Evolutionary conservation across 2,888 invertebrate species (phyloP), one percentile per base, ranked within the genome.

Genomic region (Stomorhina lunata): DNA sequence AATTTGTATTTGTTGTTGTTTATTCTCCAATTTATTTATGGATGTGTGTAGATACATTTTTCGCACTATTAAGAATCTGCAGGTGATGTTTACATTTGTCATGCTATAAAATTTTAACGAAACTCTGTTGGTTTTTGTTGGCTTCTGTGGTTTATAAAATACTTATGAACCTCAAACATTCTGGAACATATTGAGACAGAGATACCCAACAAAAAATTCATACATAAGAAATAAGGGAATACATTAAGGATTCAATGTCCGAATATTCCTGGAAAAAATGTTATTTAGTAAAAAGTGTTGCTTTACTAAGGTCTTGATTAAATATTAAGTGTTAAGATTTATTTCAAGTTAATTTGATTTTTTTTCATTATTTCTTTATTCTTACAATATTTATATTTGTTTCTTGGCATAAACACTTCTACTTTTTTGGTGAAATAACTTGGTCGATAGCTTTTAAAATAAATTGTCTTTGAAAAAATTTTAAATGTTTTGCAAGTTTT

Each of bases 41-140:
- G 53, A 40, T 40, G 32, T 50, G 10, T 68, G 22, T 68, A n/a
- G 15, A 40, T 45, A 27, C 5, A 25, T 20, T 61, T 66, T 37
- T 45, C 25, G 4, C 17, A n/a, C 25, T 63, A 25, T 63, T 7
- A 32, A 55, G 25, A 40, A 61, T 5, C 50, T 61, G 61, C 61
- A 61, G 68, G 61, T 69, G 61, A 69, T 69, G 50, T 53, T 69
- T 77, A 55, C 43, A 63, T 55, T 53, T 69, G 61, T 34, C 69
- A 63, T 77, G 53, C 34, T 43, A 34, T 53, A 40, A 59, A 61
- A 53, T 53, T 69, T 20, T 61, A 25, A 29, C 17, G 48, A 68
- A 68, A 59, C 20, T 50, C 20, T 57, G 57, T 69, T 68, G 68
- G 34, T 20, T 69, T 50, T 15, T 57, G 57, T 69, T 68, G 68